A percentile compares a stretch with the other conserved stretches of the same genome.
phyloP scores from a whole-genome alignment of 2,888 invertebrate genomes.

The Hirtodrosophila histrioides region DNA sequence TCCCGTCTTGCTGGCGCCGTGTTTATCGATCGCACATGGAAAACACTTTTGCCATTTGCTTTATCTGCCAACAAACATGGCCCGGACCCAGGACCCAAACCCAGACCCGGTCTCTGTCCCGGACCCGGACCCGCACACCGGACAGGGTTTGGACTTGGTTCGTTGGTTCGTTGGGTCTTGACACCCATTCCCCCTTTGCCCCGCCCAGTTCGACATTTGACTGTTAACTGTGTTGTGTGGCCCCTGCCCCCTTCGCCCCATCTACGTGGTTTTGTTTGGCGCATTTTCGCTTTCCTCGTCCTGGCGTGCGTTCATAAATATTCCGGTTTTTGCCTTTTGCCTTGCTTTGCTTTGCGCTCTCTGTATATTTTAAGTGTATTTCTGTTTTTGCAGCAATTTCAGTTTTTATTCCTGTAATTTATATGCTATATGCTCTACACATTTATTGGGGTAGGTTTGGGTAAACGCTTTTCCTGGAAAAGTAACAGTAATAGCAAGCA shows the following conservation, averaged over 20 bases:
- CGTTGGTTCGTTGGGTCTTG: conserved; percentile 42
- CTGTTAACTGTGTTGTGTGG: conserved; percentile 52
- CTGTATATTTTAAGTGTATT: conserved; percentile 70
- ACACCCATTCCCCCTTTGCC: background rate
- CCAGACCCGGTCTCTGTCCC: conserved; percentile 39
- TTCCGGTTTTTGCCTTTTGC: conserved; percentile 56
- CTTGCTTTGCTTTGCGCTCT: conserved; percentile 12
- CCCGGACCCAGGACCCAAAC: conserved; percentile 38
- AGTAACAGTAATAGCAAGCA: conserved; percentile 16
- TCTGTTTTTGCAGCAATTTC: conserved; percentile 76
- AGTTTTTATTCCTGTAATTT: conserved; percentile 76
- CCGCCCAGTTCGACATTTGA: conserved; percentile 43
- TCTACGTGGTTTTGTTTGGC: conserved; percentile 52
- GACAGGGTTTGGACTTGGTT: conserved; percentile 64
- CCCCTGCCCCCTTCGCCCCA: background rate
- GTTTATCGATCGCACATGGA: conserved; percentile 80
- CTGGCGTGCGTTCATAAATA: conserved; percentile 74
- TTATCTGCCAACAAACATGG: conserved; percentile 76
- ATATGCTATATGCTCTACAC: conserved; percentile 58
- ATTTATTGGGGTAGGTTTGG: conserved; percentile 69
- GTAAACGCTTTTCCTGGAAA: conserved; percentile 67
- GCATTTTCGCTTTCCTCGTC: conserved; percentile 71
- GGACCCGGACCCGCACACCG: conserved; percentile 41
- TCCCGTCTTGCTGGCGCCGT: conserved; percentile 81
- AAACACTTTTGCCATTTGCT: conserved; percentile 78